Evolutionary conservation across 2,888 invertebrate species (phyloP).

Genomic region (Drosophila basisetae): DNA sequence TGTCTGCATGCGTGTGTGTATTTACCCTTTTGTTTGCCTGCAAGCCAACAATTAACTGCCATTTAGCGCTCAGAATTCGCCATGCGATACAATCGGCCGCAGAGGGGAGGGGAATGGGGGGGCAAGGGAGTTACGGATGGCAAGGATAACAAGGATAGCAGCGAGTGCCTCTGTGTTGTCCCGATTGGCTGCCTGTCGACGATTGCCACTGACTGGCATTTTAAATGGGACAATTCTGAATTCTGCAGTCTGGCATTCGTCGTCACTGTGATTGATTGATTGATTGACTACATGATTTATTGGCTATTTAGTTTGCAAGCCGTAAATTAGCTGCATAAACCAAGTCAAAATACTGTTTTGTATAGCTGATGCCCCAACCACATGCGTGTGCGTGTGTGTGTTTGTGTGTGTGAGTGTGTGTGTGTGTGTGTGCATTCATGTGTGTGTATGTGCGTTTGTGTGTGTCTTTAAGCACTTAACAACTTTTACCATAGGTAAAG

Average conservation of each 20-base stretch:
- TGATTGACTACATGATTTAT: constrained; percentile 75
- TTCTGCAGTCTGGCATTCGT: constrained; percentile 26
- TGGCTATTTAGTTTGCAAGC: constrained; percentile 71
- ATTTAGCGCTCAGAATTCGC: constrained; percentile 46
- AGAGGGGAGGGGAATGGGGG: neutral
- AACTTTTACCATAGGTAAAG: constrained; percentile 67
- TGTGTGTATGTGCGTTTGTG: constrained; percentile 16
- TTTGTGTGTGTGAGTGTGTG: constrained; percentile 8
- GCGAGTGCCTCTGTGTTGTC: neutral
- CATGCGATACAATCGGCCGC: constrained; percentile 33
- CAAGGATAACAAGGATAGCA: neutral
- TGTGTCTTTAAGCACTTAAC: constrained; percentile 70
- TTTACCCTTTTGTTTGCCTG: constrained; percentile 25
- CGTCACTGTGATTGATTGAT: constrained; percentile 56
- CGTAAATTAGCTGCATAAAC: constrained; percentile 71
- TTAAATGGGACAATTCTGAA: constrained; percentile 47
- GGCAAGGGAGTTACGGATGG: neutral
- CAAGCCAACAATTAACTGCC: constrained; percentile 60
- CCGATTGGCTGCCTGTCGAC: constrained; percentile 30
- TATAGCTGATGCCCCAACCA: constrained; percentile 1
- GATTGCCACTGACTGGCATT: constrained; percentile 52
- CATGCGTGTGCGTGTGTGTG: neutral
- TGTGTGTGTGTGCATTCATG: constrained; percentile 2
- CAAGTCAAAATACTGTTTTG: constrained; percentile 57
- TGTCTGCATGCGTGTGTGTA: neutral